These are phyloP conservation scores for Eurosta solidaginis DNA, from an alignment of 1,140 invertebrate species.

Conservation along the genomic window DNA sequence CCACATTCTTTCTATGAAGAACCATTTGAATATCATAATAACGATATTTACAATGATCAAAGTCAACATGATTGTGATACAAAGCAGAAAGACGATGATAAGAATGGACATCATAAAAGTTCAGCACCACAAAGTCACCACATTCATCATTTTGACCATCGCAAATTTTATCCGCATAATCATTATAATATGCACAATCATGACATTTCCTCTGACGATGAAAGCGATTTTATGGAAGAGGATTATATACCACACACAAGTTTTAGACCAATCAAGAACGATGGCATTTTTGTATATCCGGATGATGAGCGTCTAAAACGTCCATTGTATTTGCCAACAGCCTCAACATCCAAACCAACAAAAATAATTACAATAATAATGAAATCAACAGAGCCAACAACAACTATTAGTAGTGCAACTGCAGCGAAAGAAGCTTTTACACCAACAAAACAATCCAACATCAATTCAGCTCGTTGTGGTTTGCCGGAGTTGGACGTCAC, in stretches of 20 bases:
- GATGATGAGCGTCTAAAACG: neutral
- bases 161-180: neutral
- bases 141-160: neutral
- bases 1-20: constrained; percentile 30
- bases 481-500: neutral
- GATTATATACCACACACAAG: neutral
- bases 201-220: neutral
- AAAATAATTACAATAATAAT: neutral
- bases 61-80: neutral
- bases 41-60: neutral
- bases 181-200: neutral
- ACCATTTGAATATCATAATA: neutral
- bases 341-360: neutral
- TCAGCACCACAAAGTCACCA: neutral
- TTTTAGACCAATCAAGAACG: neutral
- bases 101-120: neutral
- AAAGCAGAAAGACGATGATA: neutral
- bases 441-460: neutral
- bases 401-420: neutral
- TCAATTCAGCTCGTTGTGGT: neutral
- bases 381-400: neutral
- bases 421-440: neutral
- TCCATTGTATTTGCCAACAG: constrained; percentile 39
- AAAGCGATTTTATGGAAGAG: neutral
- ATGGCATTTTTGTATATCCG: constrained; percentile 37